These are phyloP conservation scores for Hypomecis punctinalis DNA, from an alignment of 2,888 invertebrate species.

Conservation along the genomic window DNA sequence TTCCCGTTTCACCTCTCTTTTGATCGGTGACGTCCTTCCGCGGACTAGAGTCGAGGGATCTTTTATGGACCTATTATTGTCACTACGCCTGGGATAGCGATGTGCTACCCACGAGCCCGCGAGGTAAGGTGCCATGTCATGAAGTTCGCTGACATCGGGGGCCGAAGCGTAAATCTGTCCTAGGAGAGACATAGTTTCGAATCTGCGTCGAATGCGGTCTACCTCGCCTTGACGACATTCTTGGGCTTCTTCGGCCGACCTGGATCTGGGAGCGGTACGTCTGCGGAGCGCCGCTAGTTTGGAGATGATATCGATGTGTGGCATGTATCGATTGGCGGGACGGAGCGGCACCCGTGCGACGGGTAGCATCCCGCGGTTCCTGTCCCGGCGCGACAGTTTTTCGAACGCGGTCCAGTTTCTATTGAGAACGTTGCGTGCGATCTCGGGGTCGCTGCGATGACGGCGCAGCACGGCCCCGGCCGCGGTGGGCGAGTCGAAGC, in stretches of 20 bases:
- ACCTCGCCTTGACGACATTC: constrained; percentile 88
- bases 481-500: constrained; percentile 89
- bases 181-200: constrained; percentile 89
- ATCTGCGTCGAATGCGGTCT: constrained; percentile 89
- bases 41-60: constrained; percentile 62
- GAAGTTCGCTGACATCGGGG: constrained; percentile 90
- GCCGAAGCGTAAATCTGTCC: constrained; percentile 93
- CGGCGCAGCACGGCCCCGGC: constrained; percentile 82
- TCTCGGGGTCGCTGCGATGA: constrained; percentile 92
- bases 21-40: constrained; percentile 68
- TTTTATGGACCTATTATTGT: constrained; percentile 87
- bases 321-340: constrained; percentile 91
- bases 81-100: constrained; percentile 88
- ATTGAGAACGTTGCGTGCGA: constrained; percentile 85
- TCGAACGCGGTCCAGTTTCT: constrained; percentile 79
- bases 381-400: constrained; percentile 62
- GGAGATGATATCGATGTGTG: constrained; percentile 95
- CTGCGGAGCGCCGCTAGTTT: constrained; percentile 89
- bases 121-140: constrained; percentile 91
- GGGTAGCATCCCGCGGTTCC: constrained; percentile 83
- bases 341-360: constrained; percentile 87
- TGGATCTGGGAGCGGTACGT: constrained; percentile 76
- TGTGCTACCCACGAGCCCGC: constrained; percentile 93
- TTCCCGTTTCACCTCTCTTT: constrained; percentile 73
- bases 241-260: constrained; percentile 78